phyloP scores from a whole-genome alignment of 1,140 invertebrate genomes.

The Aphis craccivora region DNA sequence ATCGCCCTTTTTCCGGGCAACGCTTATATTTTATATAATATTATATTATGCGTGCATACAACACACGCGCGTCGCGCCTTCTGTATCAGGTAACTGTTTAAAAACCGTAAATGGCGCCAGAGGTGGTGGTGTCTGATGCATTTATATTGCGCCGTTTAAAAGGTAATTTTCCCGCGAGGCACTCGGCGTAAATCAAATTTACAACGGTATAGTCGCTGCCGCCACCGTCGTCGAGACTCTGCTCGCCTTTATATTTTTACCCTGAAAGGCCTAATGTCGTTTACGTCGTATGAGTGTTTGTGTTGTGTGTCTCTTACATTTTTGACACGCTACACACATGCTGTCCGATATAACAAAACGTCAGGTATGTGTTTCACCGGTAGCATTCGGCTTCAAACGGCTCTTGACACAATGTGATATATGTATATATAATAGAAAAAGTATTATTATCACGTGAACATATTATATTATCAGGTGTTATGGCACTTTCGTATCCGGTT shows the following conservation, averaged over 20 bases:
- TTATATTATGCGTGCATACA: not conserved
- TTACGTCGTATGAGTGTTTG: not conserved
- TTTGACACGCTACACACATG: not conserved
- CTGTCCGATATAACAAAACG: not conserved
- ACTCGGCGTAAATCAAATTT: slow-evolving; percentile 39
- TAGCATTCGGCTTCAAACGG: not conserved
- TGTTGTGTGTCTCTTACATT: not conserved
- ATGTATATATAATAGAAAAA: not conserved
- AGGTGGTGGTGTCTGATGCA: not conserved
- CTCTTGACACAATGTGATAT: not conserved
- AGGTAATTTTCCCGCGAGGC: not conserved
- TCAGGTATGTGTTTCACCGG: not conserved
- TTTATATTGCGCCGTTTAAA: slow-evolving; percentile 19
- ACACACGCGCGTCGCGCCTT: not conserved
- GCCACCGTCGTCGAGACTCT: not conserved
- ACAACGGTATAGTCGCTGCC: not conserved
- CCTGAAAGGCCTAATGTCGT: not conserved
- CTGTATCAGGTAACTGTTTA: slow-evolving; percentile 7
- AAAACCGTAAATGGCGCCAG: not conserved
- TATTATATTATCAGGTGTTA: not conserved
- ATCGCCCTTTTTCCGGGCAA: not conserved
- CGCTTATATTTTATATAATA: not conserved
- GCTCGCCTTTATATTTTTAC: not conserved
- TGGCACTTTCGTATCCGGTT: not conserved
- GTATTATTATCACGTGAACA: not conserved